Conservation (phyloP, 2,797 vertebrate species). For the Tiaroga cobitis region DNA sequence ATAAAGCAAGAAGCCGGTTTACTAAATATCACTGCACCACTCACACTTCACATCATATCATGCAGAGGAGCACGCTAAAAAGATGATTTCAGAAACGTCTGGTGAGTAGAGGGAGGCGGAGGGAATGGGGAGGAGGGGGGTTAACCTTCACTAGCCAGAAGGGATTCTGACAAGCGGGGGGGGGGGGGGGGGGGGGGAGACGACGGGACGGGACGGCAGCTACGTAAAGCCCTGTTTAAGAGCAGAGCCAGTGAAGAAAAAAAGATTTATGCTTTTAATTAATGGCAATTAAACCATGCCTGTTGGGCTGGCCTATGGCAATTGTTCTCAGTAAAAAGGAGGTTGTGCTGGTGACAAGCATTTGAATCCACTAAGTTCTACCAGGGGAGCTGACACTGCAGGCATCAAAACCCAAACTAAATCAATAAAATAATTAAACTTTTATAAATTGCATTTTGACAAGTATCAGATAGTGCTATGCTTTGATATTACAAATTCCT, state of each 20-base stretch:
- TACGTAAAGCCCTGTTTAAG: conserved; percentile 95
- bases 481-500: conserved; percentile 99
- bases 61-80: conserved; percentile 88
- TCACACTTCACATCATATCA: conserved; percentile 93
- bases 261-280: conserved; percentile 99
- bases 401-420: conserved; percentile 99
- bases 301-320: conserved; percentile 99
- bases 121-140: conserved; percentile 70
- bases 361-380: conserved; percentile 99
- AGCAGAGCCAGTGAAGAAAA: conserved; percentile 96
- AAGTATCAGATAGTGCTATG: conserved; percentile 97
- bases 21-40: conserved; percentile 97
- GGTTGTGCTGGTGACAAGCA: conserved; percentile 99
- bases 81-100: conserved; percentile 89
- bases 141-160: conserved; percentile 95
- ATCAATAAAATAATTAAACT: conserved; percentile 99
- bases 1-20: conserved; percentile 98
- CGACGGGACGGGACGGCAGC: too few relatives aligned
- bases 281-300: conserved; percentile 99
- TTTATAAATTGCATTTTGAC: conserved; percentile 99
- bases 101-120: conserved; percentile 71
- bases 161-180: conserved; percentile 92
- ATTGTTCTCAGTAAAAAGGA: conserved; percentile 99
- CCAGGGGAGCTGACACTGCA: conserved; percentile 99
- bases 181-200: neutral